Evolutionary conservation across 2,797 vertebrate genomes (phyloP).

Genomic region (Megalops cyprinoides): DNA sequence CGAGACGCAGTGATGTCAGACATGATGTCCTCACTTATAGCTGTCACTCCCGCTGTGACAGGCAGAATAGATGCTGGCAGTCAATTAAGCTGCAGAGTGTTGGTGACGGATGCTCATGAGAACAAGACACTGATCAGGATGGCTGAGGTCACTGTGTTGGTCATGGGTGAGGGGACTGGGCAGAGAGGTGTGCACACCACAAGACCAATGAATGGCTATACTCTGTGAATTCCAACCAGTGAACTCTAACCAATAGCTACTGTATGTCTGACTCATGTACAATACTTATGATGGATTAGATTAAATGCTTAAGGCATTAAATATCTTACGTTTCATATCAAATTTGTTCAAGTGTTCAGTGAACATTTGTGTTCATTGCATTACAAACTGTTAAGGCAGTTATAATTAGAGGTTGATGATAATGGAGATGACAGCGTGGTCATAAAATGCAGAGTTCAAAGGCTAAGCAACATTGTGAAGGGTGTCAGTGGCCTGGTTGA

Average conservation of each 20-base stretch:
- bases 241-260: background rate
- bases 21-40: conserved; percentile 1
- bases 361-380: background rate
- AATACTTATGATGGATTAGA: background rate
- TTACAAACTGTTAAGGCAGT: background rate
- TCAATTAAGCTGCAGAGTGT: background rate
- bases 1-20: background rate
- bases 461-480: background rate
- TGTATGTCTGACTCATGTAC: background rate
- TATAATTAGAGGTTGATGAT: background rate
- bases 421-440: background rate
- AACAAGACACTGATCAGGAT: background rate
- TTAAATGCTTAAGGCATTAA: background rate
- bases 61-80: background rate
- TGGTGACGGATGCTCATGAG: too few species aligned
- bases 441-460: background rate
- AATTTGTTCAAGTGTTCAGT: too few species aligned
- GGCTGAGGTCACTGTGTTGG: background rate
- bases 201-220: background rate
- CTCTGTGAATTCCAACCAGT: background rate
- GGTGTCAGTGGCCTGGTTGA: background rate
- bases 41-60: background rate
- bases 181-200: background rate
- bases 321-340: background rate
- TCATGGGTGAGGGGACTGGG: background rate